A percentile compares a stretch with the other conserved stretches of the same genome.
phyloP scores from a whole-genome alignment of 2,113 vertebrate species.

The Pelusios castaneus region DNA sequence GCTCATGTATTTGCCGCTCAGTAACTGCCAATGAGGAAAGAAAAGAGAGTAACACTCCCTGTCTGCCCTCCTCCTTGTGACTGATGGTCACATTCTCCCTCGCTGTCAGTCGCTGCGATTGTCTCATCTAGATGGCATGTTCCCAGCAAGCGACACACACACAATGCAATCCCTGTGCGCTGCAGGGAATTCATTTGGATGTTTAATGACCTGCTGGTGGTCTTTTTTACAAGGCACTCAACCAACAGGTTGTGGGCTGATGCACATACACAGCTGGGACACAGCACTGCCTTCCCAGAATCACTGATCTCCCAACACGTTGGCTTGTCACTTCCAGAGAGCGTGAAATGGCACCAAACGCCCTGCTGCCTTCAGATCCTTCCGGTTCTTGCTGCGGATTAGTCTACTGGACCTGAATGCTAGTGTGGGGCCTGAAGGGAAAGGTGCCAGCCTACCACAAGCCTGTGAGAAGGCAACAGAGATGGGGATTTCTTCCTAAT shows the following conservation, averaged over 20 bases:
- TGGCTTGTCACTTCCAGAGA: background rate
- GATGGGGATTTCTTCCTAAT: background rate
- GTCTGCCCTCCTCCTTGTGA: slow-evolving; percentile 42
- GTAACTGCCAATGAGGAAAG: background rate
- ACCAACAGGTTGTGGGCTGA: background rate
- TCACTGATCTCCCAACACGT: slow-evolving; percentile 9
- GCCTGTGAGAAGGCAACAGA: background rate
- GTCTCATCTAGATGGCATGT: slow-evolving; percentile 70
- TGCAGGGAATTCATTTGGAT: slow-evolving; percentile 19
- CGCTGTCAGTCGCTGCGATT: slow-evolving; percentile 32
- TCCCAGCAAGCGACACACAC: slow-evolving; percentile 52
- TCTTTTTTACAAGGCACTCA: slow-evolving; percentile 47
- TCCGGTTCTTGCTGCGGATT: slow-evolving; percentile 34
- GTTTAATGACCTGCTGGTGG: slow-evolving; percentile 68
- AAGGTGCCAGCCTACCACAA: background rate
- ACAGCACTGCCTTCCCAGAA: background rate
- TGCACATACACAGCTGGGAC: slow-evolving; percentile 41
- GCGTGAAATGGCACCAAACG: background rate
- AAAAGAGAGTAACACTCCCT: slow-evolving; percentile 48
- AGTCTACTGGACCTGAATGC: background rate
- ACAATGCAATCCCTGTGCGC: slow-evolving; percentile 68
- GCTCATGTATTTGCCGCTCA: background rate
- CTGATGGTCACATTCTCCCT: background rate
- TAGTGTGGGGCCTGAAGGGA: background rate
- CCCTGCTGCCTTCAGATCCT: slow-evolving; percentile 62